A percentile compares a stretch with the other conserved stretches of the same genome.
Conservation (phyloP, 1,140 invertebrate species). For the Papilio glaucus region DNA sequence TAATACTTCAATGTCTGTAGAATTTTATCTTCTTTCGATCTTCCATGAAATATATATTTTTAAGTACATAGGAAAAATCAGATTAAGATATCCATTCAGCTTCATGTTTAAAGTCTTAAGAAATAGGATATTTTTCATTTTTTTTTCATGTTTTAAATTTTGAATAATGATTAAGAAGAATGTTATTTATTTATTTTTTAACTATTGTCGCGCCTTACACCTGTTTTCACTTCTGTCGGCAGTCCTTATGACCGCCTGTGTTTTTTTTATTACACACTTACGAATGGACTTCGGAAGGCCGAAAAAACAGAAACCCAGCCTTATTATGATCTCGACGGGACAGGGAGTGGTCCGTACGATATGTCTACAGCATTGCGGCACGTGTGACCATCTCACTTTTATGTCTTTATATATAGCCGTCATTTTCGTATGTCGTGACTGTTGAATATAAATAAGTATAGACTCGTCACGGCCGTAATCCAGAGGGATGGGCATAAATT, state of each 20-base stretch:
- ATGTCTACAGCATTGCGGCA: conserved; percentile 75
- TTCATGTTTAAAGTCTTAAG: conserved; percentile 49
- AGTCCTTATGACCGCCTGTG: too few relatives aligned
- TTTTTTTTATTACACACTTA: too few relatives aligned
- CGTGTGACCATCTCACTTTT: conserved; percentile 34
- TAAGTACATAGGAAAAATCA: too few relatives aligned
- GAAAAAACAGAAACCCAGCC: conserved; percentile 67
- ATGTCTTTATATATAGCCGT: neutral
- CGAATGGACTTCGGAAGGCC: conserved; percentile 64
- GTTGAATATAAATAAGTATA: neutral
- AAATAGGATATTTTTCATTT: too few relatives aligned
- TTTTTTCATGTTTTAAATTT: too few relatives aligned
- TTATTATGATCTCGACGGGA: conserved; percentile 51
- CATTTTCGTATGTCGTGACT: neutral
- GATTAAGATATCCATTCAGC: neutral
- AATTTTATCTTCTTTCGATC: neutral
- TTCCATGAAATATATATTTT: neutral
- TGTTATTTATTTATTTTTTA: too few relatives aligned
- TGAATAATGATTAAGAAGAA: too few relatives aligned
- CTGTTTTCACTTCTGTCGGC: too few relatives aligned
- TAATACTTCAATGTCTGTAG: neutral
- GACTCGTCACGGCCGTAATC: neutral
- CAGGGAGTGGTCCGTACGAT: conserved; percentile 59
- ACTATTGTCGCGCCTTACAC: too few relatives aligned
- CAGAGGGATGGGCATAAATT: neutral